Base-by-base conservation (phyloP, 2,888 invertebrate species). In the Altica lythri region DNA sequence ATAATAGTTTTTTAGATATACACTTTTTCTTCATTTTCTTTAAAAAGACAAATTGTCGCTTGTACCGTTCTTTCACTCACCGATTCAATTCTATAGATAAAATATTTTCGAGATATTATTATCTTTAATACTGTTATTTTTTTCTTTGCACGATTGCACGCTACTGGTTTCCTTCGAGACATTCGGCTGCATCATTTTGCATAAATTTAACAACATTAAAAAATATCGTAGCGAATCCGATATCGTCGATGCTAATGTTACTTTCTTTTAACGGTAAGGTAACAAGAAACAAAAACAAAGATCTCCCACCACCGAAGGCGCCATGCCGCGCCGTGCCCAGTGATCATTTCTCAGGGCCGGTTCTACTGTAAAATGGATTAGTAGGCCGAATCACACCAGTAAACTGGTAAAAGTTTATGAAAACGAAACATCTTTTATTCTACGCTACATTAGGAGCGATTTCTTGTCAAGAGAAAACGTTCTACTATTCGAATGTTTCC, bases 391-490 rank as follows among this genome's bases (percentile, higher is more conserved):
- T 30, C 30, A 30, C 38, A 13, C n/a, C 18, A 13, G 30, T 38
- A 30, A 48, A 48, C 38, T 40, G 48, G 38, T 48, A 48, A 47
- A 47, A 47, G 47, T 47, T n/a, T 47, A 47, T 47, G 38, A 38
- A 47, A 47, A 47, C 47, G 47, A 47, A 46, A 38, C 48, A 48
- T 48, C 29, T 38, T 18, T 48, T 19, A 17, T 25, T 38, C 17
- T 14, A 19, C 18, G 37, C 47, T 16, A 30, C 48, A 38, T 55
- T 55, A 52, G 45, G 38, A 38, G 14, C 38, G 44, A 38, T 54
- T 44, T 54, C 54, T 43, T 44, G 25, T 12, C n/a, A 4, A 46
- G 50, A 55, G 55, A 55, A 55, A 55, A 50, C 55, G 55, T 32
- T 46, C 50, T 46, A 55, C 50, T 47, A 55, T 42, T 53, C 5